These are phyloP conservation scores for Podarcis lilfordi DNA, from an alignment of 2,797 vertebrate species.

Conservation along the genomic window DNA sequence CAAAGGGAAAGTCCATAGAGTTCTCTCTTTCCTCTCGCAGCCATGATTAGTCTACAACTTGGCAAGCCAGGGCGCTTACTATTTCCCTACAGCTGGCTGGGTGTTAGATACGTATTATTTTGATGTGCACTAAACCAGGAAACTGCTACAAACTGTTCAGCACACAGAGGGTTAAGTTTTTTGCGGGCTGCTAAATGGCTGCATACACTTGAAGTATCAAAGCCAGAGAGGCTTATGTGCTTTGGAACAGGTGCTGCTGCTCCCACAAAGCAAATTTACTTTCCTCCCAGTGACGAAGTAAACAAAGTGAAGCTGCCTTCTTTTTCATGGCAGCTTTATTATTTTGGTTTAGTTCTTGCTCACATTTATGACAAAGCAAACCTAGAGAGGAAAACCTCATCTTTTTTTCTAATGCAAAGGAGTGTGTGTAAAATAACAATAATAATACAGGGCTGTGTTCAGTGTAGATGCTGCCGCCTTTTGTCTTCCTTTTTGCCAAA, in stretches of 20 bases:
- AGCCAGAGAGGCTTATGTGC: slow-evolving; percentile 67
- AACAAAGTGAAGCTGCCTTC: slow-evolving; percentile 69
- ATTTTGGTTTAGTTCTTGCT: slow-evolving; percentile 9
- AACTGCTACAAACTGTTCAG: background rate
- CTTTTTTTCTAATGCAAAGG: slow-evolving; percentile 59
- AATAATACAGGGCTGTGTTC: slow-evolving; percentile 68
- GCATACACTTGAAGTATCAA: slow-evolving; percentile 60
- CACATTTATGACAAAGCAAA: slow-evolving; percentile 62
- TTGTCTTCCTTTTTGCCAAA: slow-evolving; percentile 56
- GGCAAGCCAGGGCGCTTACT: background rate
- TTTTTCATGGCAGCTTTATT: slow-evolving; percentile 56
- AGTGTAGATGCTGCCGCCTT: slow-evolving; percentile 69
- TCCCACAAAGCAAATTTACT: slow-evolving; percentile 76
- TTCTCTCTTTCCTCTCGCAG: background rate
- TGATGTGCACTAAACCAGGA: background rate
- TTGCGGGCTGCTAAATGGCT: slow-evolving; percentile 61
- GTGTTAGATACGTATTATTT: background rate
- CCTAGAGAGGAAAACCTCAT: slow-evolving; percentile 51
- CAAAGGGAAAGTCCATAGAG: background rate
- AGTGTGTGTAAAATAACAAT: slow-evolving; percentile 34
- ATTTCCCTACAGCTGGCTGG: background rate
- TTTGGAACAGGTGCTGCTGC: slow-evolving; percentile 71
- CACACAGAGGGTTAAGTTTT: slow-evolving; percentile 46
- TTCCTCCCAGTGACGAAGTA: slow-evolving; percentile 68
- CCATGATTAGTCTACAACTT: background rate